Base-by-base conservation (phyloP, 2,888 invertebrate genomes). In the Scaptomyza parva region DNA sequence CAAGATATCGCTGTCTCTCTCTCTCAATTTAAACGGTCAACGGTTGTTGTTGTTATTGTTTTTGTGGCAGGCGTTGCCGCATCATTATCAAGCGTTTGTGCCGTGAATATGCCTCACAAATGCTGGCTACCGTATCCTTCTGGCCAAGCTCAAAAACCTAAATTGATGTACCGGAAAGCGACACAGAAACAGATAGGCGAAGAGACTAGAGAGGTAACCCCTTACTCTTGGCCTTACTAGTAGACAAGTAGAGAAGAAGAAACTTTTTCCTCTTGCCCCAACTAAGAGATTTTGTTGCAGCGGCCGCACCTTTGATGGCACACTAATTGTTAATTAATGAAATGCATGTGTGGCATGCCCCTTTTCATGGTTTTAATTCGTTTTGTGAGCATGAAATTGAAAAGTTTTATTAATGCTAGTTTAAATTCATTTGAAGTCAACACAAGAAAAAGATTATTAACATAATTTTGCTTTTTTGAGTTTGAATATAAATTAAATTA, bases 261-360 rank as follows among this genome's bases (percentile, higher is more conserved):
- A 26, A 14, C 28, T 12, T 17, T 12, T 2, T 7, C 3, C 11
- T 8, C 47, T 48, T n/a, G 14, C 7, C 18, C 48, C 9, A n/a
- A 4, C 2, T 11, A 26, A n/a, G 26, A 37, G 35, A 41, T 26
- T 35, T 35, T 54, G 33, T 47, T 47, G 69, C 24, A 59, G 74
- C 67, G 39, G 72, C 57, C 75, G 63, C 76, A 39, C 63, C 76
- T 75, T 84, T 80, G 80, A 76, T 69, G 79, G 48, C 77, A 71
- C 86, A 70, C 82, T 82, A 82, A 82, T 82, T 82, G 78, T 75
- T 86, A 82, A 82, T 86, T 83, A 86, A 82, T 82, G 82, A 70
- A 72, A 80, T 77, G 70, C 86, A 86, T 47, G 47, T 20, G 30
- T 59, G 54, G 47, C 80, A 45, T 65, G 64, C 63, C 44, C 61